Evolutionary conservation across 2,113 vertebrate species (phyloP), one percentile per base, ranked within the genome.

Genomic region (Copsychus sechellarum): DNA sequence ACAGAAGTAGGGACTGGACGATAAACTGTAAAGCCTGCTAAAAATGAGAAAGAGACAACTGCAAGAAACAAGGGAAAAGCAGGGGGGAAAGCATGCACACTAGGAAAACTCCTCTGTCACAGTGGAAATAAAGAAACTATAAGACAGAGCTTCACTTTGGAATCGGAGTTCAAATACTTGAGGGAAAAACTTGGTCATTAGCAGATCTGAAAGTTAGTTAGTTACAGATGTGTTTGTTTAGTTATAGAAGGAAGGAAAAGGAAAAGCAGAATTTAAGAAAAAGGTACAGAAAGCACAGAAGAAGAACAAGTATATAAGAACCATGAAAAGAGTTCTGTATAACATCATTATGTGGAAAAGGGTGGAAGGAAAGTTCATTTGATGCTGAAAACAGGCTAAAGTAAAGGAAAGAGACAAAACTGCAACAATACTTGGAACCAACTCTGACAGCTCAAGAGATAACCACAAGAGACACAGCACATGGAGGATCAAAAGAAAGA

Each of bases 21-120:
- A 71, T 5, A 42, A 91, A 82, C 22, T 56, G 45, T 3, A 81
- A 64, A 79, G 29, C 36, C 71, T 60, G 43, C 31, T 81, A 33
- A 76, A 92, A 88, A 58, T 25, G 4, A 81, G 58, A 81, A 65
- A 61, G 50, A 76, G 18, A 62, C 8, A 58, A 29, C 5, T 48
- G 16, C 1, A 0, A 91, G 26, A 15, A 84, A 72, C 14, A 79
- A 72, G 22, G 14, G 20, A 60, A 84, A 82, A 69, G 43, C 12
- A 78, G 4, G 3, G 10, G 6, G 3, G 9, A 61, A 60, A 53
- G 17, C 17, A 85, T 7, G 56, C 7, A 85, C 0, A 0, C 6
- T 29, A 40, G 20, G 33, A 86, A 86, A 72, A 29, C 13, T 40
- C 45, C 29, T 60, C n/a, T 42, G 7, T 33, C 15, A 50, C 26